These are phyloP conservation scores for Oscheius sp. DNA, from an alignment of 2,888 invertebrate species.

Conservation along the genomic window DNA sequence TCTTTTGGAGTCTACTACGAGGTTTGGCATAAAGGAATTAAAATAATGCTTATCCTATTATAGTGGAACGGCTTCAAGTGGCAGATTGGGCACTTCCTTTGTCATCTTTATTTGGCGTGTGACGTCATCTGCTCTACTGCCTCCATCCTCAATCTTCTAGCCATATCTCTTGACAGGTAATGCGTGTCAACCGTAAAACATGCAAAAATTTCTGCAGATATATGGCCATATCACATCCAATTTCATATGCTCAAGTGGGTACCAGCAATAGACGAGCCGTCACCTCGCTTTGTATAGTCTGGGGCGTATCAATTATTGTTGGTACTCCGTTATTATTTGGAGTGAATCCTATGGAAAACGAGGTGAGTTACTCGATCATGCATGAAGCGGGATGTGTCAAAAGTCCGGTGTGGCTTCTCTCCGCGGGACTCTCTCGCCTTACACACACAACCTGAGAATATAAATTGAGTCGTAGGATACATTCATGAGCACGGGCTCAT, in stretches of 20 bases:
- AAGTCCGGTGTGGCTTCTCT: neutral
- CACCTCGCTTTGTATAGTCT: slow-evolving; percentile 92
- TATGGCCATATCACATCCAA: slow-evolving; percentile 70
- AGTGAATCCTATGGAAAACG: slow-evolving; percentile 81
- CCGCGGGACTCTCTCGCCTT: no score
- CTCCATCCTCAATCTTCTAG: slow-evolving; percentile 96
- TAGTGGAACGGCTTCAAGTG: slow-evolving; percentile 78
- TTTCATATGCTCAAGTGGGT: slow-evolving; percentile 72
- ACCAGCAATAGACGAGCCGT: slow-evolving; percentile 81
- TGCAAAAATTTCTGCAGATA: slow-evolving; percentile 51
- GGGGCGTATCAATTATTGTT: slow-evolving; percentile 94
- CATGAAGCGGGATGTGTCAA: neutral
- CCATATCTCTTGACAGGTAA: slow-evolving; percentile 96
- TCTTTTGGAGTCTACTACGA: slow-evolving; percentile 98
- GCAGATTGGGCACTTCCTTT: slow-evolving; percentile 89
- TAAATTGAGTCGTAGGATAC: slow-evolving; percentile 24
- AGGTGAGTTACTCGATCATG: slow-evolving; percentile 32
- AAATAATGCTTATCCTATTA: slow-evolving; percentile 20
- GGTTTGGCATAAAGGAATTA: slow-evolving; percentile 78
- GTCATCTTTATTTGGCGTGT: slow-evolving; percentile 97
- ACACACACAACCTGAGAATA: slow-evolving; percentile 1
- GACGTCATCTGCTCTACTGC: slow-evolving; percentile 97
- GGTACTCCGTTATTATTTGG: slow-evolving; percentile 96
- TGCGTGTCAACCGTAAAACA: neutral
- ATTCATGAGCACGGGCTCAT: slow-evolving; percentile 29